Base-by-base conservation (phyloP, 2,888 invertebrate genomes). In the Dicycla oo region DNA sequence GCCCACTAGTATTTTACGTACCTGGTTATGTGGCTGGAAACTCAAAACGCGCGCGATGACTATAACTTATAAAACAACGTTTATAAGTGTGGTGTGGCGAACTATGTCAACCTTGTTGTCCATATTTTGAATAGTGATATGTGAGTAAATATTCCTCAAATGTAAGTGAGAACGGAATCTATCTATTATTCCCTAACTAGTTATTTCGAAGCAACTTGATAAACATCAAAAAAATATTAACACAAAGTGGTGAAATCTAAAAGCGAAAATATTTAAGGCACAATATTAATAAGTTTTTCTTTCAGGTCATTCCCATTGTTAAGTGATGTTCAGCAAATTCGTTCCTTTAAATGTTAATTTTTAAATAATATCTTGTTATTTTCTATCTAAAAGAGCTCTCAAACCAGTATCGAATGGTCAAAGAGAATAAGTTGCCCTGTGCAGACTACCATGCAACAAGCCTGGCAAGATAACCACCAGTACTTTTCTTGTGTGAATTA, bases 11-110 rank as follows among this genome's bases (percentile, higher is more conserved):
- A 61, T 61, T 56, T 78, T 78, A 81, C 81, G 49, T 81, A 81
- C 81, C 81, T 81, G 78, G 34, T 70, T 68, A 40, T 56, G 72
- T 69, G 45, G 81, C 80, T 77, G 80, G 73, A 69, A 68, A 69
- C 73, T 62, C 77, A 73, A 73, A 66, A 76, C 67, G 51, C 77
- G 57, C 51, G 72, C 53, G 72, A 57, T 38, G 69, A 61, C 38
- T 53, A 62, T 57, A 53, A 8, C 71, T 78, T 73, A 78, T 78
- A 78, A 77, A 78, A 73, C 63, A 70, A 38, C 40, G 45, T 74
- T 67, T 64, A 74, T 67, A 67, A 79, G 69, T 70, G 58, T 65
- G 45, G 18, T 45, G 72, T 66, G 54, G 54, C 49, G 58, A 34
- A 43, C 23, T 53, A 62, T 51, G 61, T 49, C 56, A 78, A 53